Conservation (phyloP, 2,113 vertebrate genomes). For the Catharus bicknelli region DNA sequence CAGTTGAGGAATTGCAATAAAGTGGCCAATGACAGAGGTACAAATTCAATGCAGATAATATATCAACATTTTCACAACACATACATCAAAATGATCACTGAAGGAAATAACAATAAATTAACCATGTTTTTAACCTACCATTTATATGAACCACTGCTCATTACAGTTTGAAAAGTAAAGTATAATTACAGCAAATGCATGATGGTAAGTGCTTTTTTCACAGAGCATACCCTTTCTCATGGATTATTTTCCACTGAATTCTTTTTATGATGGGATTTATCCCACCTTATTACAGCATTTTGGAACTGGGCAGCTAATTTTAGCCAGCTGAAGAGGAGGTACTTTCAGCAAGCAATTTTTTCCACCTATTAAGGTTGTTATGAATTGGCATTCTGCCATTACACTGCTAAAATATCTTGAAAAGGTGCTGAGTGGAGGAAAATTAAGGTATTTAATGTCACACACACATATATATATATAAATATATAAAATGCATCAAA, state of each 20-base stretch:
- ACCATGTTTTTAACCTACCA: neutral
- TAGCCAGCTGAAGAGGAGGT: neutral
- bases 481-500: neutral
- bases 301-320: conserved; percentile 11
- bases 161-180: neutral
- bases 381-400: neutral
- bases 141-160: neutral
- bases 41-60: neutral
- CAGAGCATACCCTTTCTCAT: neutral
- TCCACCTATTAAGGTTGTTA: neutral
- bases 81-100: neutral
- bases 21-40: neutral
- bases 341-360: conserved; percentile 1
- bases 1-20: neutral
- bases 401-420: neutral
- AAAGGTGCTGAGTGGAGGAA: neutral
- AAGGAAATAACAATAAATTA: neutral
- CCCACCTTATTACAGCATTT: neutral
- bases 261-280: conserved; percentile 7
- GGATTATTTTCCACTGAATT: conserved; percentile 9
- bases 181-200: neutral
- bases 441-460: neutral
- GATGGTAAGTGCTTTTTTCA: neutral
- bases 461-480: too few relatives aligned
- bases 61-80: neutral